Conservation (phyloP, 2,113 vertebrate species). For the Albula goreensis region DNA sequence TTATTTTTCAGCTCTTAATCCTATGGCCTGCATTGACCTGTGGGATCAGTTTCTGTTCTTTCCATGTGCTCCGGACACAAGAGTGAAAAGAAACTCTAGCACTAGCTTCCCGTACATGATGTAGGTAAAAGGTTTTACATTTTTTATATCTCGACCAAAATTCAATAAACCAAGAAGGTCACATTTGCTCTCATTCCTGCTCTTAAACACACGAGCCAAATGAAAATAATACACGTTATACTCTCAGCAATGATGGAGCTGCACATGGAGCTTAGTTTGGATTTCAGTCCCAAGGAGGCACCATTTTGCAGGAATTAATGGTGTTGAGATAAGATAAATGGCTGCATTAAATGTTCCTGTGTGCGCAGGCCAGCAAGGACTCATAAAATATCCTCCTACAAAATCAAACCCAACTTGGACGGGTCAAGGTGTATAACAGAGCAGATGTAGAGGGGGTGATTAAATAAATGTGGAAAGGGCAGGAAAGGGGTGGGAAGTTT, state of each 20-base stretch:
- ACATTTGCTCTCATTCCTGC: no score
- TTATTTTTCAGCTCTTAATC: no score
- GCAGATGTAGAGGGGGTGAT: not conserved
- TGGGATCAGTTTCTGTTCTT: no score
- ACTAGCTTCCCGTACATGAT: no score
- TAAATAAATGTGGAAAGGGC: not conserved
- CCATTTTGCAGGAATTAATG: not conserved
- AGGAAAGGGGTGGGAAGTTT: not conserved
- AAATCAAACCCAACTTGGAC: not conserved
- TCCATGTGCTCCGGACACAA: no score
- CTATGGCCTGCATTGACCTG: no score
- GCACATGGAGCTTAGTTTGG: not conserved
- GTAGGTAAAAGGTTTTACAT: no score
- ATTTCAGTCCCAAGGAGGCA: not conserved
- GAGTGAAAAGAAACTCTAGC: no score
- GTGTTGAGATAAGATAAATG: not conserved
- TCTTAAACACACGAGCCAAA: not conserved
- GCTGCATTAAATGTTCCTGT: not conserved
- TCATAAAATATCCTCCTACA: not conserved
- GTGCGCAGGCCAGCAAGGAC: not conserved
- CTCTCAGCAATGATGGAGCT: not conserved
- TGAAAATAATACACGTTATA: not conserved
- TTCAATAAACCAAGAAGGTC: no score
- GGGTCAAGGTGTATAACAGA: not conserved
- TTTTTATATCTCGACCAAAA: no score